Percentiles rank a stretch among this genome's conserved stretches.
Evolutionary conservation across 2,113 vertebrate species (phyloP).

Genomic region (Pipra filicauda): DNA sequence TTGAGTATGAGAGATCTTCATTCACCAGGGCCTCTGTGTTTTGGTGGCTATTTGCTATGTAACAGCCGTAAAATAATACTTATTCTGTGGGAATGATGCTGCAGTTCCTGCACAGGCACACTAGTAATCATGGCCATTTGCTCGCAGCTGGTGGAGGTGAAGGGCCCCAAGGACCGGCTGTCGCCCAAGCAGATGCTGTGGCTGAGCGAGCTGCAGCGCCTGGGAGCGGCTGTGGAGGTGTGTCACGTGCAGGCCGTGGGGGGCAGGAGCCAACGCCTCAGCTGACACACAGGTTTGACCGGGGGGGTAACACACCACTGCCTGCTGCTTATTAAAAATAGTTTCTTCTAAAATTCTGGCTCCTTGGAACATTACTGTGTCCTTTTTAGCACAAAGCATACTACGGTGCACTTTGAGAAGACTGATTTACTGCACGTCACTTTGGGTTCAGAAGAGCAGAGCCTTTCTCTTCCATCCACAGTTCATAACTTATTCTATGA

Average conservation of each 20-base stretch:
- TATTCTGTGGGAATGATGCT: background rate
- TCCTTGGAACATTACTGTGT: background rate
- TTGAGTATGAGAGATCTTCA: background rate
- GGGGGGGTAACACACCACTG: background rate
- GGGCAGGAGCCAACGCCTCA: constrained; percentile 75
- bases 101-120: background rate
- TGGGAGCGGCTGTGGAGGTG: constrained; percentile 91
- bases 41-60: background rate
- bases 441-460: background rate
- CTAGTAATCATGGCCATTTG: background rate
- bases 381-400: background rate
- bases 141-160: constrained; percentile 92
- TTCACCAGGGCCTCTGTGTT: background rate
- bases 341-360: background rate
- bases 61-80: background rate
- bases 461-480: background rate
- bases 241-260: constrained; percentile 87
- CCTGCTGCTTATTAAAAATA: constrained; percentile 9
- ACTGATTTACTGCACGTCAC: background rate
- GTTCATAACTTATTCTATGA: fast-evolving
- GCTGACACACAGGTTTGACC: background rate
- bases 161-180: constrained; percentile 91
- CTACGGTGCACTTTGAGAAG: background rate
- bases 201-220: constrained; percentile 85
- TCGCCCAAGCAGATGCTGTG: constrained; percentile 94